phyloP scores from a whole-genome alignment of 2,113 vertebrate genomes.

The Catharus minimus region DNA sequence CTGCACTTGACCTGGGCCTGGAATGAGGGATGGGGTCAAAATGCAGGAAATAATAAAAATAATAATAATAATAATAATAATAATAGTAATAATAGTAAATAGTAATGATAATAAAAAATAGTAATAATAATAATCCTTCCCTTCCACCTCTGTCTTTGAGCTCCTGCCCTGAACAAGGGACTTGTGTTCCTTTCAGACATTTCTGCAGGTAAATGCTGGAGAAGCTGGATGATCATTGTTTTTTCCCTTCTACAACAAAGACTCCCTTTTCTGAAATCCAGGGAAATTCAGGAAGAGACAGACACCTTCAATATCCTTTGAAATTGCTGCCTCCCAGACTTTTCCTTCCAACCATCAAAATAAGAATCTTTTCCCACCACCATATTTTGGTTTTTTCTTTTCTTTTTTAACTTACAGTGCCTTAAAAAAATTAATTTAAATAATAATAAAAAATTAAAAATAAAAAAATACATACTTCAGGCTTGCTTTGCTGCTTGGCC shows the following conservation, averaged over 20 bases:
- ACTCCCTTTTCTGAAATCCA: neutral
- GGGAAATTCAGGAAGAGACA: neutral
- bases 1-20: slow-evolving; percentile 46
- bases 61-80: neutral
- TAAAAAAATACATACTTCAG: neutral
- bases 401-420: neutral
- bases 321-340: neutral
- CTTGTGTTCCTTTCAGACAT: neutral
- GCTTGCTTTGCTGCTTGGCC: neutral
- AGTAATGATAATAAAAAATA: neutral
- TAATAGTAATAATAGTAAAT: neutral
- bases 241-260: neutral
- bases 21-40: slow-evolving; percentile 49
- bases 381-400: neutral
- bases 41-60: neutral
- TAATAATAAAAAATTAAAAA: neutral
- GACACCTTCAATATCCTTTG: neutral
- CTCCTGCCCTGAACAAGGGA: neutral
- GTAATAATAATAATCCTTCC: neutral
- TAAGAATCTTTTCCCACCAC: neutral
- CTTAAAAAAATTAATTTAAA: neutral
- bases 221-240: neutral
- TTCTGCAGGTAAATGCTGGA: neutral
- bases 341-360: neutral
- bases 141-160: neutral